A percentile compares a stretch with the other conserved stretches of the same genome.
phyloP scores from a whole-genome alignment of 2,888 invertebrate species.

The Hybos culiciformis region DNA sequence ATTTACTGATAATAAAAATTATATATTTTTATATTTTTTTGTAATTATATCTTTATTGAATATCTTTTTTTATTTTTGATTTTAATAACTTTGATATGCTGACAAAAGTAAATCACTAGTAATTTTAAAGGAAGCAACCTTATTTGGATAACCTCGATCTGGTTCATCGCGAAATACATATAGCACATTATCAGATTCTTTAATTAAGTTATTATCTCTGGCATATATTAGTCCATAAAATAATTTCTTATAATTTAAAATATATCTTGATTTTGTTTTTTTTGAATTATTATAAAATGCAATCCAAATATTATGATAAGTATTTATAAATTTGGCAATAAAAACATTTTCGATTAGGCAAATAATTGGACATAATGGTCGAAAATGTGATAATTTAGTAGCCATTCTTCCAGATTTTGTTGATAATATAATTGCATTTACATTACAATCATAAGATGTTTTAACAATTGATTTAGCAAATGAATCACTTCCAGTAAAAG shows the following conservation, averaged over 20 bases:
- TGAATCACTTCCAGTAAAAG: conserved; percentile 22
- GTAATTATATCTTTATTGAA: no score
- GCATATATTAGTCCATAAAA: background rate
- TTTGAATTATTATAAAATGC: background rate
- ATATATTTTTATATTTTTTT: no score
- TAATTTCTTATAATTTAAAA: background rate
- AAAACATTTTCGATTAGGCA: conserved; percentile 20
- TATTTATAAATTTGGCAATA: background rate
- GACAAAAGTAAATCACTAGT: no score
- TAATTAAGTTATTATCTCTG: background rate
- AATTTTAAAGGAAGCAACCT: background rate
- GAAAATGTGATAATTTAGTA: conserved; percentile 26
- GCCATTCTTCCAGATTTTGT: conserved; percentile 26
- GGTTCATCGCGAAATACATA: background rate
- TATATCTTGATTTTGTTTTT: background rate
- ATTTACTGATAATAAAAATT: no score
- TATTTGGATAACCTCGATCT: background rate
- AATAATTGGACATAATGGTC: conserved; percentile 25
- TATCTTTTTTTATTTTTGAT: no score
- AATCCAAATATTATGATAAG: background rate
- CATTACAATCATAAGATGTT: conserved; percentile 23
- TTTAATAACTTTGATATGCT: no score
- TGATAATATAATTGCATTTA: conserved; percentile 24
- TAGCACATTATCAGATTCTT: background rate
- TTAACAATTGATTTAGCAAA: conserved; percentile 23